phyloP scores from a whole-genome alignment of 1,140 invertebrate species.

The Apis dorsata region DNA sequence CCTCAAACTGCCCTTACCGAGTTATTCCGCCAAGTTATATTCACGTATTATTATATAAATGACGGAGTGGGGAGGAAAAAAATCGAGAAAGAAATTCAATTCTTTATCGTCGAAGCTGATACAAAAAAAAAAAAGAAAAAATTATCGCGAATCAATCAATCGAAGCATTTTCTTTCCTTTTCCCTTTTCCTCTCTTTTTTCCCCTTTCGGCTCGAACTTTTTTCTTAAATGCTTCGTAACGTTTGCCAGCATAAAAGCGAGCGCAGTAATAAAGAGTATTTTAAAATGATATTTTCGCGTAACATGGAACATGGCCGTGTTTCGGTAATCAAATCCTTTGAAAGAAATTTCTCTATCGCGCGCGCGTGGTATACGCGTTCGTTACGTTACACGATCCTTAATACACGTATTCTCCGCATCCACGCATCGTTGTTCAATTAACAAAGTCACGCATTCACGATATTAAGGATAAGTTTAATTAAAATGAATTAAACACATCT shows the following conservation, averaged over 20 bases:
- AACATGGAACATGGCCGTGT: background rate
- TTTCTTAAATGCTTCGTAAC: background rate
- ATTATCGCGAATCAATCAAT: too few relatives aligned
- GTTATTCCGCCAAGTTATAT: constrained; percentile 63
- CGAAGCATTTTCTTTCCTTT: too few relatives aligned
- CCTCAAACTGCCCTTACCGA: constrained; percentile 42
- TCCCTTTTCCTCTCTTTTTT: too few relatives aligned
- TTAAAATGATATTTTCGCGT: background rate
- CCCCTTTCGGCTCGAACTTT: too few relatives aligned
- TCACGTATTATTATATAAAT: constrained; percentile 60
- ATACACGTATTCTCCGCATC: background rate
- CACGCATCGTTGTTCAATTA: background rate
- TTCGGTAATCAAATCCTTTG: background rate
- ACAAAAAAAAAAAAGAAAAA: too few relatives aligned
- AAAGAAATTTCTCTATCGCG: background rate
- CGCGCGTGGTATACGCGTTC: background rate
- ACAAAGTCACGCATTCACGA: background rate
- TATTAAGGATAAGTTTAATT: constrained; percentile 3
- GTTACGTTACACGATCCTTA: background rate
- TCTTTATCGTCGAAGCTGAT: background rate
- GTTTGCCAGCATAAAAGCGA: too few relatives aligned
- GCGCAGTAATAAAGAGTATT: too few relatives aligned
- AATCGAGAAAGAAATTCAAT: constrained; percentile 52
- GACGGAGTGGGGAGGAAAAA: background rate
- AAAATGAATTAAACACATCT: constrained; percentile 31